Evolutionary conservation across 2,113 vertebrate genomes (phyloP).

Genomic region (Stigmatopora nigra): DNA sequence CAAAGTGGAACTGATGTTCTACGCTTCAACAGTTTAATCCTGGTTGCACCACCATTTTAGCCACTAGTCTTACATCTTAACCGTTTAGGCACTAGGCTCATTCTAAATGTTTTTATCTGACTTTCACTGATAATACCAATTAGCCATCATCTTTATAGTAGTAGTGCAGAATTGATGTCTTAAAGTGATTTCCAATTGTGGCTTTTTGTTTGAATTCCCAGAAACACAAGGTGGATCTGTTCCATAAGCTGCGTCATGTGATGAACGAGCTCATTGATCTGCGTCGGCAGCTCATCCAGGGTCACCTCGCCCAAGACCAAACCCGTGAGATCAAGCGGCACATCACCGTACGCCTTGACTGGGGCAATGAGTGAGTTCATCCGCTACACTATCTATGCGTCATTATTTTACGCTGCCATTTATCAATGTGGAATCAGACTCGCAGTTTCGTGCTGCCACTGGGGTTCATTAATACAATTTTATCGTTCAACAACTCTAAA

Average conservation of each 20-base stretch:
- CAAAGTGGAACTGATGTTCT: no score
- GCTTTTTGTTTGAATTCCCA: slow-evolving; percentile 43
- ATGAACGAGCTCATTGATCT: slow-evolving; percentile 97
- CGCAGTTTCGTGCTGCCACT: background rate
- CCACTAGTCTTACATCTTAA: no score
- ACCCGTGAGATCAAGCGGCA: slow-evolving; percentile 92
- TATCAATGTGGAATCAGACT: background rate
- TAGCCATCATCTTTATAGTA: background rate
- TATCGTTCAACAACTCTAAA: slow-evolving; percentile 30
- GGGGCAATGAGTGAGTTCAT: slow-evolving; percentile 94
- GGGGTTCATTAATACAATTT: slow-evolving; percentile 45
- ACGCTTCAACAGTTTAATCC: no score
- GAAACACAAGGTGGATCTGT: slow-evolving; percentile 95
- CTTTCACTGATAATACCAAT: background rate
- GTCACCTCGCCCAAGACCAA: slow-evolving; percentile 93
- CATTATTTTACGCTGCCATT: background rate
- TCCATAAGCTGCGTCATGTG: slow-evolving; percentile 94
- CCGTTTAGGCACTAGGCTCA: background rate
- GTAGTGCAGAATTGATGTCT: background rate
- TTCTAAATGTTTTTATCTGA: background rate
- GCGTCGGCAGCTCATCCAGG: slow-evolving; percentile 89
- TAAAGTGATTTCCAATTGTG: background rate
- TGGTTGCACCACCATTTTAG: no score
- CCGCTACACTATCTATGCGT: background rate
- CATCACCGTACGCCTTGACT: slow-evolving; percentile 91